These are phyloP conservation scores for Tiphia femorata DNA, from an alignment of 2,888 invertebrate genomes.

Conservation along the genomic window DNA sequence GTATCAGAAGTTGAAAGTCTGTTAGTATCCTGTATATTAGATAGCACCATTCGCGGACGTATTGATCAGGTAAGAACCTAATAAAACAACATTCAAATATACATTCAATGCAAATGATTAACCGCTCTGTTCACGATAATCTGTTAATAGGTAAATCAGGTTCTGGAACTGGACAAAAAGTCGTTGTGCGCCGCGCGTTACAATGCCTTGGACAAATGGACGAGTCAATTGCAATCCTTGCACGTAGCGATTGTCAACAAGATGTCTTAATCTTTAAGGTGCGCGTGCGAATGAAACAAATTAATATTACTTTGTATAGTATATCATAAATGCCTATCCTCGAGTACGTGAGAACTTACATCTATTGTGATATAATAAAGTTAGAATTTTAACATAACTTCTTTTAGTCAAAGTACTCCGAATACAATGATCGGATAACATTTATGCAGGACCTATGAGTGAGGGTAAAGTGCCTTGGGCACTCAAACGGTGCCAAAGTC, in stretches of 20 bases:
- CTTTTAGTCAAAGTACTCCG: neutral
- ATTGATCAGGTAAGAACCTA: slow-evolving; percentile 82
- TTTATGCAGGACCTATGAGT: too few relatives aligned
- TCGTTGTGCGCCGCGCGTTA: slow-evolving; percentile 89
- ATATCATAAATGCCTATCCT: slow-evolving; percentile 44
- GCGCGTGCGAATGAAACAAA: slow-evolving; percentile 32
- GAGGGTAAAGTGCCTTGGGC: too few relatives aligned
- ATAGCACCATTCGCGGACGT: slow-evolving; percentile 89
- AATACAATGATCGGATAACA: too few relatives aligned
- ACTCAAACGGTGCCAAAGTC: too few relatives aligned
- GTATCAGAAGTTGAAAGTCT: slow-evolving; percentile 96
- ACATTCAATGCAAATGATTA: too few relatives aligned
- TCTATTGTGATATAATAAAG: slow-evolving; percentile 59
- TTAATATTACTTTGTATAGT: slow-evolving; percentile 56
- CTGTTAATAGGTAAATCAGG: slow-evolving; percentile 83
- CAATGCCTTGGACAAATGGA: slow-evolving; percentile 96
- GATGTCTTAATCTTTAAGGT: slow-evolving; percentile 78
- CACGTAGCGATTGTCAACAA: slow-evolving; percentile 93
- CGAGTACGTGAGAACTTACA: slow-evolving; percentile 48
- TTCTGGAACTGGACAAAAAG: slow-evolving; percentile 87
- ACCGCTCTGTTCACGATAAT: neutral
- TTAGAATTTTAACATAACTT: slow-evolving; percentile 33
- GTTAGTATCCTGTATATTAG: slow-evolving; percentile 96
- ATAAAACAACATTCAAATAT: neutral
- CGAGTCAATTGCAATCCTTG: slow-evolving; percentile 87